Evolutionary conservation across 2,113 vertebrate species (phyloP).

Genomic region (Pachycephala philippinensis): DNA sequence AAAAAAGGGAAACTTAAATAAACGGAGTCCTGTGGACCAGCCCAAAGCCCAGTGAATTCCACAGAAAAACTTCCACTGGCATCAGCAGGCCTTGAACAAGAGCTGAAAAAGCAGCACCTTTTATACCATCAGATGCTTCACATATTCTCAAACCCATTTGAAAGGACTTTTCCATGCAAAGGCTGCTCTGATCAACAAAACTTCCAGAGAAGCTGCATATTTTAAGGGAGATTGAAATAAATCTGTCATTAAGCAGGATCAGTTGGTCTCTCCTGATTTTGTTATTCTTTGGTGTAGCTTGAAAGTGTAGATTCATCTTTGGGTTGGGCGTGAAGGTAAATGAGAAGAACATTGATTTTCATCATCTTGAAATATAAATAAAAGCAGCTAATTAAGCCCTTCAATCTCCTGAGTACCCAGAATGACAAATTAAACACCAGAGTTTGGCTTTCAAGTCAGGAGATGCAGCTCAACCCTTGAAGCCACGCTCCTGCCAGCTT

Average conservation of each 20-base stretch:
- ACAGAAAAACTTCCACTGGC: background rate
- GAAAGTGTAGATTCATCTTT: background rate
- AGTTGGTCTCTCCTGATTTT: background rate
- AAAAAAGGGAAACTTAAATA: background rate
- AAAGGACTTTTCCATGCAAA: background rate
- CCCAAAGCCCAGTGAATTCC: background rate
- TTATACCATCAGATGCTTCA: background rate
- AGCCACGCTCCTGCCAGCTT: background rate
- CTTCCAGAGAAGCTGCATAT: background rate
- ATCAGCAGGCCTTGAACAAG: background rate
- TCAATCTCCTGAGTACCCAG: background rate
- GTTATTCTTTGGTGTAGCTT: background rate
- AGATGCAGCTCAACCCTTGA: background rate
- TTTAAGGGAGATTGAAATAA: background rate
- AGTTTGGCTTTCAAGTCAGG: background rate
- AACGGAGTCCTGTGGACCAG: background rate
- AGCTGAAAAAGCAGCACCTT: background rate
- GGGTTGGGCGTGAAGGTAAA: background rate
- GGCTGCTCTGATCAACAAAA: background rate
- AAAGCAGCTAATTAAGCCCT: slow-evolving; percentile 32
- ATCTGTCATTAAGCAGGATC: background rate
- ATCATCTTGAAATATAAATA: background rate
- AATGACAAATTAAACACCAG: background rate
- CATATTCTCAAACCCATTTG: background rate
- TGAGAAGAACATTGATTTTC: background rate